Conservation (phyloP, 2,888 invertebrate genomes). For the Lymantria dispar region DNA sequence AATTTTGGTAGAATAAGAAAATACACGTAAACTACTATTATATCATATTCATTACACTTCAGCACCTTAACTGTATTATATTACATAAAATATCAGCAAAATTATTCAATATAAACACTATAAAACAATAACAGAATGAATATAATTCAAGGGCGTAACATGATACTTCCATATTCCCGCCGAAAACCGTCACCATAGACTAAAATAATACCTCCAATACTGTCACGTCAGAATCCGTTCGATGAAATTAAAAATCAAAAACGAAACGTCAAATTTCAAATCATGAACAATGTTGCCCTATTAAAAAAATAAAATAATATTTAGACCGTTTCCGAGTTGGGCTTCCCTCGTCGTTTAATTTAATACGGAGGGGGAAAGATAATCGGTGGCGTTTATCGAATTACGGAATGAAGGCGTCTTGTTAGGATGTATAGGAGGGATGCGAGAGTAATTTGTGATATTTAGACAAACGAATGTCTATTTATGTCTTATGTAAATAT, state of each 20-base stretch:
- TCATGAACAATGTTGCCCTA: slow-evolving; percentile 13
- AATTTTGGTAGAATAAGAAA: no score
- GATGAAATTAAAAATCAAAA: not conserved
- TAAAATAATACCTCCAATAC: no score
- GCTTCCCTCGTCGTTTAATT: slow-evolving; percentile 29
- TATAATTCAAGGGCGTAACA: no score
- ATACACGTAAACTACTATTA: no score
- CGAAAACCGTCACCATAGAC: no score
- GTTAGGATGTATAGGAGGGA: slow-evolving; percentile 5
- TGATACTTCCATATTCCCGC: no score
- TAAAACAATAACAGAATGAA: no score
- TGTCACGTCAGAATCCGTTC: no score
- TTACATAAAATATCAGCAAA: no score
- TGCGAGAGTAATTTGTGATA: slow-evolving; percentile 5
- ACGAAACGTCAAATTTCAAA: slow-evolving; percentile 1
- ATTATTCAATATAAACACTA: no score
- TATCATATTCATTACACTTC: no score
- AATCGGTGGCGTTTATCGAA: slow-evolving; percentile 44
- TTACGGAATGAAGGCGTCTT: slow-evolving; percentile 22
- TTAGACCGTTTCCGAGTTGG: slow-evolving; percentile 7
- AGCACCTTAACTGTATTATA: no score
- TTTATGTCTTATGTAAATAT: not conserved
- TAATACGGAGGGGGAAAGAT: slow-evolving; percentile 24
- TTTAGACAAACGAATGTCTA: slow-evolving; percentile 3
- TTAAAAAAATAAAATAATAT: slow-evolving; percentile 16